Base-by-base conservation (phyloP, 2,888 invertebrate species). In the Bruchidius siliquastri region DNA sequence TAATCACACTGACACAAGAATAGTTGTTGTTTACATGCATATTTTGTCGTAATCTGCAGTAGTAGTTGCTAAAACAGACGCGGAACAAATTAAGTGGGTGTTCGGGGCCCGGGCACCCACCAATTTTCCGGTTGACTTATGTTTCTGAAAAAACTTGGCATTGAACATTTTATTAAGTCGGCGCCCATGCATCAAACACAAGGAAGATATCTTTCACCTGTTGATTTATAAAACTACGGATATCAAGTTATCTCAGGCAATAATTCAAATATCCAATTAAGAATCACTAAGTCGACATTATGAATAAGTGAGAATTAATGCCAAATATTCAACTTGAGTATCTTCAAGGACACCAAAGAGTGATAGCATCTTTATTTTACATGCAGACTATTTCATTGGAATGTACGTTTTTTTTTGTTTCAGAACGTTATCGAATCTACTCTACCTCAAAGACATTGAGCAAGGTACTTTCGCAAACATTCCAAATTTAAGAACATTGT, bases 401-500 rank as follows among this genome's bases (percentile, higher is more conserved):
- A 4, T 26, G 2, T 26, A 26, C 8, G 26, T 2, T 26, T 13
- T 8, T 49, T 49, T 68, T 68, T 21, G 77, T 88, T 88, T 30
- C 87, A 91, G 91, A 81, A 87, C 89, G 73, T 84, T 91, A 73
- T 88, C 88, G 75, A 89, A 89, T 80, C 88, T 91, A 72, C 89
- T 89, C 10, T 86, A 86, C 77, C 83, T 91, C 75, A 86, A 88
- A 74, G 87, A 88, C 74, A 87, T 92, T 21, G 90, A 88, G 72
- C 88, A 89, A 67, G 90, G 90, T 79, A 89, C 90, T 81, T 89
- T 92, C 83, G 86, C 88, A 30, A 87, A 89, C 81, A 89, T 91
- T 85, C 88, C 89, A 74, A 88, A 88, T 84, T 88, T 88, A 68
- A 81, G 86, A 76, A 86, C 87, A 6, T 75, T 87, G 87, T 87